Percentiles rank a stretch among this genome's conserved stretches.
These are phyloP conservation scores for Eira barbara DNA, from an alignment of 2,113 vertebrate genomes.

Conservation along the genomic window DNA sequence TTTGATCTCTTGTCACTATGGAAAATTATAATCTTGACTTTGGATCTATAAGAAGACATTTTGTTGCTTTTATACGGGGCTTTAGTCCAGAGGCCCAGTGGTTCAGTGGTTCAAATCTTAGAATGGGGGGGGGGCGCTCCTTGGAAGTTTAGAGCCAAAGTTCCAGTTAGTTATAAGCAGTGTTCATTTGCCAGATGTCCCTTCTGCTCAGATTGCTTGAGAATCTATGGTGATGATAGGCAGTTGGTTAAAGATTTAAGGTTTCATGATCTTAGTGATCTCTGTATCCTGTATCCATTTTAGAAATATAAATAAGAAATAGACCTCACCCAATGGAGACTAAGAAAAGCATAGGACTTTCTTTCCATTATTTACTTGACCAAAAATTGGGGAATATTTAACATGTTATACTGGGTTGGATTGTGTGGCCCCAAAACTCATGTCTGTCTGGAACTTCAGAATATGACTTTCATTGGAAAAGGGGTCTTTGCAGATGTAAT, in stretches of 20 bases:
- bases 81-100: background rate
- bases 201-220: background rate
- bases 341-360: background rate
- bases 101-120: background rate
- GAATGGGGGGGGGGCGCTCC: background rate
- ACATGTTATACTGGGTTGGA: background rate
- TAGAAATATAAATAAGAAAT: background rate
- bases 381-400: background rate
- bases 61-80: background rate
- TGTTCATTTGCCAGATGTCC: background rate
- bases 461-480: background rate
- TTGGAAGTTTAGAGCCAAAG: background rate
- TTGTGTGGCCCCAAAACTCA: background rate
- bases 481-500: background rate
- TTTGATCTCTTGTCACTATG: background rate
- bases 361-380: conserved; percentile 18
- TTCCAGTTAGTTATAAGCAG: background rate
- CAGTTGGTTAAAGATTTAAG: background rate
- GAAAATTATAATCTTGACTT: conserved; percentile 21
- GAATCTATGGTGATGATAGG: background rate
- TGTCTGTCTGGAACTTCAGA: background rate
- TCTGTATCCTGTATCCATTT: background rate
- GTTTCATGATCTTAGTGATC: background rate
- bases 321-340: background rate
- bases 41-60: background rate